Base-by-base conservation (phyloP, 2,888 invertebrate species). In the Drosophila gaucha region DNA sequence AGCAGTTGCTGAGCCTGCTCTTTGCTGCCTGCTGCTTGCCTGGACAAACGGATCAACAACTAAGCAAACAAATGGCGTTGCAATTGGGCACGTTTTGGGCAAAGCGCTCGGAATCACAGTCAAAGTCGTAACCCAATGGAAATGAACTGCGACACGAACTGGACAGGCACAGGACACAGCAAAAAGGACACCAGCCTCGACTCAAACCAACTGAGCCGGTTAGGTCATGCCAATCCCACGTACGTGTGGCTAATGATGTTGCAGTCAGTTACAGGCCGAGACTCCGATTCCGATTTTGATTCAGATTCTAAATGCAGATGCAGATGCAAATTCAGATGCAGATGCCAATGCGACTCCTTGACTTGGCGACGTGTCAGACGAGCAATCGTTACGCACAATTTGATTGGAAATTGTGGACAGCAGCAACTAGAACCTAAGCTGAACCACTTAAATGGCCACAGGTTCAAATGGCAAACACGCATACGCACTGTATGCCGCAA, bases 31-130 rank as follows among this genome's bases (percentile, higher is more conserved):
- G 24, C 31, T 10, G n/a, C 12, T 31, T 6, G 52, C 28, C 44
- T 43, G 63, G 36, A 65, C 73, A 58, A 55, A 56, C 63, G 82
- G 84, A 88, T 87, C 86, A 74, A 80, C 80, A 75, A 80, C 76
- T 79, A 85, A 78, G 82, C 85, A 89, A 87, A 87, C 87, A 87
- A 89, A 89, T 88, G 77, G 75, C 89, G 75, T 72, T 87, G 89
- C 89, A 87, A 87, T 87, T 89, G 87, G 84, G 89, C 87, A 87
- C 87, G 89, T 87, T 89, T 87, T 74, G 75, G 88, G 76, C 72
- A 73, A 73, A 77, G 67, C 73, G 67, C 67, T 60, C 28, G 43
- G 57, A 76, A 71, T 71, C 77, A 73, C 54, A 71, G 73, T 41
- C 51, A 55, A 70, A 64, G 82, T 82, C 74, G 70, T 56, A 62